Base-by-base conservation (phyloP, 2,888 invertebrate genomes). In the Lithophane socia region DNA sequence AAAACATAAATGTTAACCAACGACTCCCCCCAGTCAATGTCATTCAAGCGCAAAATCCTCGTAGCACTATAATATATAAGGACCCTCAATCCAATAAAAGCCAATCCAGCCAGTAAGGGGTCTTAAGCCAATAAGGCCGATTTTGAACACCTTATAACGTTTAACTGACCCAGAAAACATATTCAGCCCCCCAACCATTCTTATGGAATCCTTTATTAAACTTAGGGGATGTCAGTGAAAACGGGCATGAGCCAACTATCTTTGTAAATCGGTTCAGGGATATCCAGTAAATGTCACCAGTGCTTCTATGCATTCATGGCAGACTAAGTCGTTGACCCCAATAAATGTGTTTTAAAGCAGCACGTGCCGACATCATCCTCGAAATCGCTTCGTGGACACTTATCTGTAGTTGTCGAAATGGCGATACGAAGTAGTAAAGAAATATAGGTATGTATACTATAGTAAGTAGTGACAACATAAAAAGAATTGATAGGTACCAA, bases 321-420 rank as follows among this genome's bases (percentile, higher is more conserved):
- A 37, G 24, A 24, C 29, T 21, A 24, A 52, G 65, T 65, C 58
- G 37, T 81, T 64, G 29, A 58, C 56, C 49, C 24, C 24, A 54
- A 52, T 58, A 12, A n/a, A 64, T 73, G 49, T 56, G 63, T 52
- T 77, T 29, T 52, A 60, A 60, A 61, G 60, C 52, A 58, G 42
- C 12, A 65, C 56, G 29, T 81, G 74, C 24, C 13, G 37, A 56
- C 54, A 63, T 80, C 54, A 42, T 56, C 10, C n/a, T 70, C 18
- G 21, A 12, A 58, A 70, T 71, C n/a, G 79, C 29, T 47, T 29
- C 29, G 47, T 58, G 10, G 13, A 58, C 42, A 69, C 24, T 42
- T 29, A 42, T 49, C 0, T 68, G 54, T 8, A 54, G 12, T 16
- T 69, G 13, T 18, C 1, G 16, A 56, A 54, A 75, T 47, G 21